phyloP scores from a whole-genome alignment of 2,797 vertebrate genomes.

The Darevskia mixta region DNA sequence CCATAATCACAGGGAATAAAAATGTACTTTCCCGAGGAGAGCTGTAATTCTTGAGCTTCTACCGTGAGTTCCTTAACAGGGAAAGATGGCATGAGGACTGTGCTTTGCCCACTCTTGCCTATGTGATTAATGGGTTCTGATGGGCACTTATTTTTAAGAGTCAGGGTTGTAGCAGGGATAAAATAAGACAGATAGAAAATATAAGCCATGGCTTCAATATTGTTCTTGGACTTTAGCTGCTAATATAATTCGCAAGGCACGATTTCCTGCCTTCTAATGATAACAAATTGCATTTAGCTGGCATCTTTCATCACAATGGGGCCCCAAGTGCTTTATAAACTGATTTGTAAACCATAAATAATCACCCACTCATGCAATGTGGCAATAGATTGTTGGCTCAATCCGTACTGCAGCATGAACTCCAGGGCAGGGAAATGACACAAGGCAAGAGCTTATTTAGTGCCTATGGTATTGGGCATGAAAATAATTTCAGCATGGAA shows the following conservation, averaged over 20 bases:
- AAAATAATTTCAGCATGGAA: background rate
- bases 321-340: background rate
- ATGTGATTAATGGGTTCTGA: background rate
- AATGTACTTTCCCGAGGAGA: background rate
- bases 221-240: background rate
- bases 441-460: constrained; percentile 4
- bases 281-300: background rate
- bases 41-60: background rate
- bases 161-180: constrained; percentile 9
- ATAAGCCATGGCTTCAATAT: background rate
- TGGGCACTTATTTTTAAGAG: background rate
- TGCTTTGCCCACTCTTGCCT: background rate
- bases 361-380: background rate
- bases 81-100: background rate
- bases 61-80: background rate
- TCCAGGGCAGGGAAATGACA: background rate
- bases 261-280: background rate
- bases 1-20: background rate
- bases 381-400: background rate
- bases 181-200: constrained; percentile 9
- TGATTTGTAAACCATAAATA: background rate
- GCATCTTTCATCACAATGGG: background rate
- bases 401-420: constrained; percentile 5
- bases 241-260: background rate
- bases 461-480: background rate